Percentiles rank a stretch among this genome's conserved stretches.
phyloP scores from a whole-genome alignment of 2,888 invertebrate genomes.

The Drosophila limbata region DNA sequence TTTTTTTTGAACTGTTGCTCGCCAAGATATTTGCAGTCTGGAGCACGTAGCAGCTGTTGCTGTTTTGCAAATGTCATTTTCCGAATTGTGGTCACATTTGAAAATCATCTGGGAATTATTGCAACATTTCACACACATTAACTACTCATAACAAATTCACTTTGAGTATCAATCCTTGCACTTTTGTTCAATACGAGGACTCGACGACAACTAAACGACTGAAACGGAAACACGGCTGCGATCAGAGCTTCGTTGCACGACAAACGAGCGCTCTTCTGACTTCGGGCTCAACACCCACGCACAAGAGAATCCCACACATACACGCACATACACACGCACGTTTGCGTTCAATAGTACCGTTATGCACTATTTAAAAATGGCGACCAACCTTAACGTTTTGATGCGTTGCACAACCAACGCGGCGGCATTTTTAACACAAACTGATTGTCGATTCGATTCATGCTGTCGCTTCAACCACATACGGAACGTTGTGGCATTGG shows the following conservation, averaged over 20 bases:
- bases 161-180: conserved; percentile 40
- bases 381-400: conserved; percentile 46
- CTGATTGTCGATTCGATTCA: conserved; percentile 52
- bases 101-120: conserved; percentile 26
- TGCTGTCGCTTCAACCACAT: conserved; percentile 28
- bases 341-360: conserved; percentile 61
- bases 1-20: conserved; percentile 12
- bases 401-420: conserved; percentile 72
- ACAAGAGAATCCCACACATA: conserved; percentile 18
- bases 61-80: conserved; percentile 27
- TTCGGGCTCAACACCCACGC: conserved; percentile 41
- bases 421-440: conserved; percentile 76
- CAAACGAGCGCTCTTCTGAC: conserved; percentile 31
- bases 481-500: conserved; percentile 52
- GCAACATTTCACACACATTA: conserved; percentile 7
- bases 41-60: conserved; percentile 45
- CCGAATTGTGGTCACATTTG: conserved; percentile 29
- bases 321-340: conserved; percentile 7
- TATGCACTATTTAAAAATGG: conserved; percentile 54
- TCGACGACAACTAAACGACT: conserved; percentile 57
- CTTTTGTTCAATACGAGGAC: conserved; percentile 50
- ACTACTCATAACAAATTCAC: conserved; percentile 25
- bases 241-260: conserved; percentile 58
- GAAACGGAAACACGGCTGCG: conserved; percentile 58
- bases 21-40: conserved; percentile 20